A percentile compares a stretch with the other conserved stretches of the same genome.
Conservation (phyloP, 2,113 vertebrate species). For the Capreolus pygargus region DNA sequence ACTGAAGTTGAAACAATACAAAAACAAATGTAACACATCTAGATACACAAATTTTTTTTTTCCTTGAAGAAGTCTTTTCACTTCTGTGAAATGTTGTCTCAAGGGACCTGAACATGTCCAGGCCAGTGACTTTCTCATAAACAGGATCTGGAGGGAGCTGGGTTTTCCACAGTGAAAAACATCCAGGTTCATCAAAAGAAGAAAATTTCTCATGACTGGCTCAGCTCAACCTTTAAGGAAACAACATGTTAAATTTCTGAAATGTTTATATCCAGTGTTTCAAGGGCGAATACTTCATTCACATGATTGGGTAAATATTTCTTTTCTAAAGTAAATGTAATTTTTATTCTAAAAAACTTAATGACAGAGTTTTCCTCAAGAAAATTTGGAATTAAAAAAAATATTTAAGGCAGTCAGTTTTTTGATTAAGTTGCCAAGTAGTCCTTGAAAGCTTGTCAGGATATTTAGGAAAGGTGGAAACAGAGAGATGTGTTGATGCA, state of each 20-base stretch:
- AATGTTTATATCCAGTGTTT: background rate
- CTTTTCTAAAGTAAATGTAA: constrained; percentile 21
- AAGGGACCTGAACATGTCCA: background rate
- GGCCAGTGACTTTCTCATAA: background rate
- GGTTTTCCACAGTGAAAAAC: background rate
- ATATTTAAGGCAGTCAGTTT: background rate
- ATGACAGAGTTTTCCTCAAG: background rate
- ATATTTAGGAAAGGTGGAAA: background rate
- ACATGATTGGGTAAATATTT: constrained; percentile 4
- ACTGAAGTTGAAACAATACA: background rate
- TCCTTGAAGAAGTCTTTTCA: background rate
- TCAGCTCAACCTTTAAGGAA: background rate
- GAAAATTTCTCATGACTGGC: background rate
- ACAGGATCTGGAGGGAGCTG: background rate
- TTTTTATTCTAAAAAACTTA: constrained; percentile 34
- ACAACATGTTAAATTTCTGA: background rate
- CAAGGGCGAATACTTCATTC: background rate
- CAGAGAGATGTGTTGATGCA: background rate
- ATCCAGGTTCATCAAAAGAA: background rate
- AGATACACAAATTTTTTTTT: background rate
- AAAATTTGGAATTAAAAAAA: background rate
- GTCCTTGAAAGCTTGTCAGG: background rate
- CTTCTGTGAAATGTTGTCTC: background rate
- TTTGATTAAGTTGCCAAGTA: background rate
- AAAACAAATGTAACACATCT: constrained; percentile 10